A percentile compares a stretch with the other conserved stretches of the same genome.
Conservation (phyloP, 1,140 invertebrate genomes). For the Eumaeus atala region DNA sequence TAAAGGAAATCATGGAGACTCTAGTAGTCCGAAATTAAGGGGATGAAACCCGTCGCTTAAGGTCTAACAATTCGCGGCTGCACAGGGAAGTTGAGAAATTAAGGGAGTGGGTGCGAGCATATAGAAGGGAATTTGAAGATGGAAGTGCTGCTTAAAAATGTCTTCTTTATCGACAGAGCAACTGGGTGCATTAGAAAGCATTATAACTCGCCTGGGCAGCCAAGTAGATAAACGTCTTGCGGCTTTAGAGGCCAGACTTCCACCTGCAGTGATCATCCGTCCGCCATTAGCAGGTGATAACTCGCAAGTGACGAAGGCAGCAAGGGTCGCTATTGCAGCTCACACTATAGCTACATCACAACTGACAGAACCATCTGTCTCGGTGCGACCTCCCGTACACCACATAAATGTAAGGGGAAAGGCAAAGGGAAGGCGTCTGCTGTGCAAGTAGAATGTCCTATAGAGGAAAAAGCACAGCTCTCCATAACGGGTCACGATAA, state of each 20-base stretch:
- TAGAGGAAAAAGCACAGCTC: too few relatives aligned
- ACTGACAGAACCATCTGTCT: too few relatives aligned
- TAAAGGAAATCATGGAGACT: background rate
- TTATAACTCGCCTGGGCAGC: background rate
- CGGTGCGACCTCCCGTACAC: background rate
- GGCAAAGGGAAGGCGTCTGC: too few relatives aligned
- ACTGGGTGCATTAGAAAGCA: background rate
- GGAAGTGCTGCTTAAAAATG: background rate
- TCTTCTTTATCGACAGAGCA: background rate
- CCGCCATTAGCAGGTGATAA: background rate
- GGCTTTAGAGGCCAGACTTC: background rate
- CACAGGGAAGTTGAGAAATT: background rate
- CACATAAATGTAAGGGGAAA: too few relatives aligned
- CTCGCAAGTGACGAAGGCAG: background rate
- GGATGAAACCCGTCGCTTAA: background rate
- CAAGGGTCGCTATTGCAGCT: background rate
- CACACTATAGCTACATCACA: too few relatives aligned
- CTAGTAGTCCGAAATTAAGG: background rate
- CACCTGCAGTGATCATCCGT: background rate
- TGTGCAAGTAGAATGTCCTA: too few relatives aligned
- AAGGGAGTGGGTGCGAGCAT: background rate
- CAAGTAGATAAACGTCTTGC: too few relatives aligned
- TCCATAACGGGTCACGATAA: background rate
- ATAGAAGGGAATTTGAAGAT: too few relatives aligned
- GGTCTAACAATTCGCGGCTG: background rate